Evolutionary conservation across 2,113 vertebrate genomes (phyloP), one percentile per base, ranked within the genome.

Genomic region (Nymphicus hollandicus): DNA sequence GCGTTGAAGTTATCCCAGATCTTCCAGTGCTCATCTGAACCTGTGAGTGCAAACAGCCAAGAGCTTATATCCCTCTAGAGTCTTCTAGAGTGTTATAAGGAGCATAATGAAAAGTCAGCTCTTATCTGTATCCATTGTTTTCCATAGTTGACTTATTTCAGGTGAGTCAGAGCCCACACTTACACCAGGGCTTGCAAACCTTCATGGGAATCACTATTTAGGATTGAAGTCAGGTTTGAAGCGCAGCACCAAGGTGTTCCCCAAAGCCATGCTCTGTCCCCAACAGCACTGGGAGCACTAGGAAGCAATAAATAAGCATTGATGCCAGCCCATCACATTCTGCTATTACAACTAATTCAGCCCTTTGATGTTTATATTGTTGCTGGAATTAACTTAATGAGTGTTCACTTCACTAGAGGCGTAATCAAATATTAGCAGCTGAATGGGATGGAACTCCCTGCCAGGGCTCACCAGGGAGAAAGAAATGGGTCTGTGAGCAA

Each of bases 301-400:
- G 39, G 52, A 79, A 70, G 66, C 37, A 29, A 31, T 2, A 71
- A 80, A 39, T 11, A 76, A 70, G 11, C 55, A 19, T 20, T 4
- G 74, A 19, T 73, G 58, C 49, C 68, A 71, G 27, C 33, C 68
- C 49, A 20, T 50, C 27, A 1, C 78, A 35, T 56, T 4, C 2
- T 60, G 55, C 35, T 84, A 3, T 11, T 72, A n/a, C n/a, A 56
- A 49, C 41, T 41, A 24, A 46, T 31, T 56, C 87, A 76, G 53
- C 22, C 73, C 81, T 89, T 70, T 37, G 35, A 77, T 35, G 37
- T 55, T 88, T 66, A 28, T 6, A n/a, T 58, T 91, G 78, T 31
- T 70, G 78, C 91, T 89, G 91, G 66, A 93, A 86, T 95, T 58
- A 85, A 79, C 47, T 87, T 60, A 23, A 92, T 88, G 81, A 89